Percentiles rank a stretch among this genome's conserved stretches.
These are phyloP conservation scores for Smithornis capensis DNA, from an alignment of 2,113 vertebrate genomes.

Conservation along the genomic window DNA sequence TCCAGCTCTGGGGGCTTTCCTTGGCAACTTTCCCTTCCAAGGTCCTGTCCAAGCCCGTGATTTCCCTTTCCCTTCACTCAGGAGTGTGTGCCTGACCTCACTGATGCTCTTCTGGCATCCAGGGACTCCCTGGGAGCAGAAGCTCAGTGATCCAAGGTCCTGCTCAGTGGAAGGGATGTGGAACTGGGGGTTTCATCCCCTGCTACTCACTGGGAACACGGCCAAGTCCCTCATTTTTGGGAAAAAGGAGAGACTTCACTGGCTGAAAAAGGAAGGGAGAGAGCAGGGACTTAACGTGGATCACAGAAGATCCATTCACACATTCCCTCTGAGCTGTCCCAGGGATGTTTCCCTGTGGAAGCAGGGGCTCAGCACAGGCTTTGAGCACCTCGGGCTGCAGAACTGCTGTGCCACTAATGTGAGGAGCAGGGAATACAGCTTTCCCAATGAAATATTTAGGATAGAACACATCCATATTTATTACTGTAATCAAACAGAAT, in stretches of 20 bases:
- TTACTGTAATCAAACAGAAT: conserved; percentile 30
- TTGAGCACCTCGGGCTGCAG: not conserved
- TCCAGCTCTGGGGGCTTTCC: too few relatives aligned
- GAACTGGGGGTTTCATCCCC: not conserved
- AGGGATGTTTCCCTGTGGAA: not conserved
- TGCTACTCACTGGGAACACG: not conserved
- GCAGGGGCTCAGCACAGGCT: not conserved
- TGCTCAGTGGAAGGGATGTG: rapidly evolving
- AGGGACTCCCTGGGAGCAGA: not conserved
- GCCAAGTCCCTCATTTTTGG: not conserved
- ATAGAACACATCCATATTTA: not conserved
- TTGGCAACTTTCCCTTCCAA: not conserved
- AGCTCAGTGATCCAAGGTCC: not conserved
- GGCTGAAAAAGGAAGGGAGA: not conserved
- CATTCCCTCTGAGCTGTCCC: not conserved
- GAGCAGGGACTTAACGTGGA: too few relatives aligned
- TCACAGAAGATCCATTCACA: not conserved
- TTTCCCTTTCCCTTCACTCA: not conserved
- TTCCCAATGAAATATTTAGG: conserved; percentile 19
- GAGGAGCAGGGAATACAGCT: not conserved
- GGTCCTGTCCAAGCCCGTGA: not conserved
- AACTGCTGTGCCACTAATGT: not conserved
- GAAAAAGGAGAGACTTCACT: not conserved
- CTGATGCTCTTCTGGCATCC: not conserved
- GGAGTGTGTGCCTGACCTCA: too few relatives aligned